Evolutionary conservation across 1,140 invertebrate genomes (phyloP).

Genomic region (Caenorhabditis latens): DNA sequence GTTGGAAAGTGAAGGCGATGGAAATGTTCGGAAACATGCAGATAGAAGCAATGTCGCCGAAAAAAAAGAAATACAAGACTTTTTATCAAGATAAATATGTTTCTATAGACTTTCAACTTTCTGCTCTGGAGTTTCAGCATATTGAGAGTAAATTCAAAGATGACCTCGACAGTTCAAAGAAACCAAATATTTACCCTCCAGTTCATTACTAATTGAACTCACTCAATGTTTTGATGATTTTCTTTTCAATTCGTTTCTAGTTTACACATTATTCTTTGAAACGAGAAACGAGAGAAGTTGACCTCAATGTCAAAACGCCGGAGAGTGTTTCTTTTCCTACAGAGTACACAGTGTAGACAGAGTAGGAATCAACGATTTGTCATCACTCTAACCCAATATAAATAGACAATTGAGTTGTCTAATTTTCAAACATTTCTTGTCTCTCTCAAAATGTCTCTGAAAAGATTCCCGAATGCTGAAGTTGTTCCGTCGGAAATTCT

Average conservation of each 20-base stretch:
- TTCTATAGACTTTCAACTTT: no score
- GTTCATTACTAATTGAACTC: background rate
- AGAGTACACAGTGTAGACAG: background rate
- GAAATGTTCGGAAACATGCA: no score
- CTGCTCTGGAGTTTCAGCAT: no score
- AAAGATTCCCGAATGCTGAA: background rate
- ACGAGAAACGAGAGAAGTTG: background rate
- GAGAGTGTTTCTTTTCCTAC: constrained; percentile 25
- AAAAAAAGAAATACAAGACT: no score
- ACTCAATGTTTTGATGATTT: background rate
- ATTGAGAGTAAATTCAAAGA: no score
- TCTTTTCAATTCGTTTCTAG: background rate
- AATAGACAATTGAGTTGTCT: background rate
- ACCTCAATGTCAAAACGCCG: background rate
- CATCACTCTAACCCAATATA: background rate
- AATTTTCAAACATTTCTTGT: background rate
- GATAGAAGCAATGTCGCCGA: no score
- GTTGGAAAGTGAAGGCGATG: background rate
- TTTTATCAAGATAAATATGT: no score
- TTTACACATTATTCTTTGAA: background rate
- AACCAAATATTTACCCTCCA: no score
- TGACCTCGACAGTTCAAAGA: no score
- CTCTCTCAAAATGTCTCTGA: background rate
- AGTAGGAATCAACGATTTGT: background rate
- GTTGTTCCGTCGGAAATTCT: constrained; percentile 33